Evolutionary conservation across 2,888 invertebrate species (phyloP).

Genomic region (Pimpla rufipes): DNA sequence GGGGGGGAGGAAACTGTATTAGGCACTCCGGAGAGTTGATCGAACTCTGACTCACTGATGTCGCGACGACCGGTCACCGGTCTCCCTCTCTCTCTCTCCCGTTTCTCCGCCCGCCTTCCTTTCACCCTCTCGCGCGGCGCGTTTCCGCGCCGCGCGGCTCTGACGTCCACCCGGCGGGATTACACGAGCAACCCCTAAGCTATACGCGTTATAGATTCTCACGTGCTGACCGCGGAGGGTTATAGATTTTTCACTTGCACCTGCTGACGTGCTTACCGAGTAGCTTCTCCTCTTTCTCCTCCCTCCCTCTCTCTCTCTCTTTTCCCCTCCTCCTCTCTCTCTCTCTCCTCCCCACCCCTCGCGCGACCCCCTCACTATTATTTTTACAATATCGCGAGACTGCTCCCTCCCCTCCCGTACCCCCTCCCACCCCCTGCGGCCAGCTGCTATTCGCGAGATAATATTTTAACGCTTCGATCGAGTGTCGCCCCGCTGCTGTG

Average conservation of each 20-base stretch:
- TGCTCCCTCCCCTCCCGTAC: too few relatives aligned
- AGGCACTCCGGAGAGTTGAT: conserved; percentile 60
- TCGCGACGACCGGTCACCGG: conserved; percentile 58
- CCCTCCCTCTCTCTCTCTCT: conserved; percentile 10
- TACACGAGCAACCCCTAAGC: conserved; percentile 49
- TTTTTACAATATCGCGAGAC: conserved; percentile 33
- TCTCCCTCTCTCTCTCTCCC: conserved; percentile 45
- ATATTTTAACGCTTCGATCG: conserved; percentile 1
- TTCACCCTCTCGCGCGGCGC: conserved; percentile 37
- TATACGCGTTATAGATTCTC: conserved; percentile 52
- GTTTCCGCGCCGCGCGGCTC: conserved; percentile 44
- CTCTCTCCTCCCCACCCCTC: background rate
- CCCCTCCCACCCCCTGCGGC: background rate
- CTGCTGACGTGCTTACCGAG: conserved; percentile 55
- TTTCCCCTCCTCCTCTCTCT: background rate
- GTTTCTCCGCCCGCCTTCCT: background rate
- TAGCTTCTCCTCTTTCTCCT: background rate
- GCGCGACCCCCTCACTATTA: conserved; percentile 17
- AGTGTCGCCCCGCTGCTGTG: background rate
- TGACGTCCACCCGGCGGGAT: conserved; percentile 57
- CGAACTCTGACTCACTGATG: conserved; percentile 67
- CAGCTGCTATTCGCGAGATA: background rate
- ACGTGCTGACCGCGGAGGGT: conserved; percentile 47
- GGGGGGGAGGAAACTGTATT: conserved; percentile 14
- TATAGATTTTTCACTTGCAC: conserved; percentile 67